Percentiles rank a stretch among this genome's conserved stretches.
Evolutionary conservation across 2,888 invertebrate species (phyloP).

Genomic region (Thysanoteuthis rhombus): DNA sequence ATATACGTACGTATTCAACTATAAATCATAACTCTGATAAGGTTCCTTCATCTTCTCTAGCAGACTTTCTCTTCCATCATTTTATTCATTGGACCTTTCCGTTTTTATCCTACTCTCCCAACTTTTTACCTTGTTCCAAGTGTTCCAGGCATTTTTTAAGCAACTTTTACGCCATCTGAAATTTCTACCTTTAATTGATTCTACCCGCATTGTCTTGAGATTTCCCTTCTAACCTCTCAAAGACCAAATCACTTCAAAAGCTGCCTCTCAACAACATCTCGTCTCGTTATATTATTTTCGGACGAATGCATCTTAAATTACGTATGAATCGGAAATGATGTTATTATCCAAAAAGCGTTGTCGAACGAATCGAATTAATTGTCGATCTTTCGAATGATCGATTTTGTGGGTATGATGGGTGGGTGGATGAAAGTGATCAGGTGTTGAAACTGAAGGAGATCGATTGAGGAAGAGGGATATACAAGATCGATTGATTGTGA

Average conservation of each 20-base stretch:
- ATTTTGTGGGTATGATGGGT: neutral
- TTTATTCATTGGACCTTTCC: too few relatives aligned
- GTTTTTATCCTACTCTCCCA: too few relatives aligned
- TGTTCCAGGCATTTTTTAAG: too few relatives aligned
- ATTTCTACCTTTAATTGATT: too few relatives aligned
- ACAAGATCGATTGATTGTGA: neutral
- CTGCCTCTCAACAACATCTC: neutral
- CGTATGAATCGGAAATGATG: conserved; percentile 12
- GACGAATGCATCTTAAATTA: neutral
- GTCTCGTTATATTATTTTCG: neutral
- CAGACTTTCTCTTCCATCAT: too few relatives aligned
- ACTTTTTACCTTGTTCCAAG: too few relatives aligned
- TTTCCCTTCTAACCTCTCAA: too few relatives aligned
- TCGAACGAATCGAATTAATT: conserved; percentile 12
- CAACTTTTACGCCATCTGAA: too few relatives aligned
- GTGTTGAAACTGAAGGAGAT: neutral
- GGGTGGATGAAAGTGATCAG: neutral
- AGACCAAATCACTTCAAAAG: neutral
- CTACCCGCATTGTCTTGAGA: neutral
- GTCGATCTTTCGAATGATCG: neutral
- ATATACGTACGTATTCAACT: too few relatives aligned
- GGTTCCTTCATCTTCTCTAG: too few relatives aligned
- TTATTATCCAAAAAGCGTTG: neutral
- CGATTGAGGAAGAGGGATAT: neutral
- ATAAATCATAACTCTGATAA: too few relatives aligned